These are phyloP conservation scores for Erinaceus europaeus DNA, from an alignment of 2,113 vertebrate genomes.

Conservation along the genomic window DNA sequence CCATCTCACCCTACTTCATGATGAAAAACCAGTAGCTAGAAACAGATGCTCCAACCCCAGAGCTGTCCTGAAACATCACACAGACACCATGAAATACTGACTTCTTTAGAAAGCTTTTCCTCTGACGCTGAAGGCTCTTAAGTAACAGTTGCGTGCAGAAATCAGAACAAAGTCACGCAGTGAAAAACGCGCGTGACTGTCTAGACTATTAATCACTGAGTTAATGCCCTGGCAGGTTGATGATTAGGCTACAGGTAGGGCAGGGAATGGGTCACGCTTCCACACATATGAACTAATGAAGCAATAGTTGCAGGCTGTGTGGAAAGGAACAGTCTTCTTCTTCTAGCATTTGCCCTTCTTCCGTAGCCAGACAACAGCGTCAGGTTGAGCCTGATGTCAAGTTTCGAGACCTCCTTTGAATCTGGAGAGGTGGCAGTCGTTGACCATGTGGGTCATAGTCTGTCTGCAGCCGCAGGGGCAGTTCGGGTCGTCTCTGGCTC, in stretches of 20 bases:
- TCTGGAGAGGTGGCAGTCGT: too few species aligned
- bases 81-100: slow-evolving; percentile 2
- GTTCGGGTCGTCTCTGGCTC: too few species aligned
- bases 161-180: neutral
- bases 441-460: too few species aligned
- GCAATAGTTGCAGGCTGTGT: neutral
- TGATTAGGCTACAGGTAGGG: rapidly evolving
- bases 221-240: neutral
- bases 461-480: too few species aligned
- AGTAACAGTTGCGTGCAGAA: neutral
- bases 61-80: slow-evolving; percentile 16
- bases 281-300: neutral
- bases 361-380: too few species aligned
- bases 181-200: neutral
- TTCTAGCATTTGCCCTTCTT: too few species aligned
- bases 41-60: slow-evolving; percentile 29
- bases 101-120: neutral
- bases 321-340: too few species aligned
- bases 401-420: too few species aligned
- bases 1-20: slow-evolving; percentile 7
- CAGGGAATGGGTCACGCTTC: neutral
- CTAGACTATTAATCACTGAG: neutral
- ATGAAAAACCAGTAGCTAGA: neutral
- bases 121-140: neutral
- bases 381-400: too few species aligned